These are phyloP conservation scores for Tipula helvola DNA, from an alignment of 2,888 invertebrate species.

Conservation along the genomic window DNA sequence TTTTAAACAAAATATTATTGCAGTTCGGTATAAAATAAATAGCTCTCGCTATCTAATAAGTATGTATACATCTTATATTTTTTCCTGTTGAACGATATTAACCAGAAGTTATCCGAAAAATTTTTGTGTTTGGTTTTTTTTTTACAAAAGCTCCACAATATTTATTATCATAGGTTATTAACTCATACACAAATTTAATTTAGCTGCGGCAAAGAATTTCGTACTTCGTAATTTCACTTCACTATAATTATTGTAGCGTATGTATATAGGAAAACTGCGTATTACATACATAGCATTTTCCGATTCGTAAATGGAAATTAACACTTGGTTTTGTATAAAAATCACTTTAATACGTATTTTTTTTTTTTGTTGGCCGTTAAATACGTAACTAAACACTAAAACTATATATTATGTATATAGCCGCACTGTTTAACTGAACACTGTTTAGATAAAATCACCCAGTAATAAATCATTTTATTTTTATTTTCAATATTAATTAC, in stretches of 20 bases:
- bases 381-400: background rate
- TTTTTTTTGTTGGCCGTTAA: background rate
- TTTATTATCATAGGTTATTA: background rate
- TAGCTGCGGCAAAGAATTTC: background rate
- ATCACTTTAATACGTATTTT: background rate
- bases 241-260: background rate
- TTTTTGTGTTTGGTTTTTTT: background rate
- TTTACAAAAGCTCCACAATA: background rate
- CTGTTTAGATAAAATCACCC: background rate
- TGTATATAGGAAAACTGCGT: background rate
- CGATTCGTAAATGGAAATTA: background rate
- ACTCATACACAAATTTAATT: background rate
- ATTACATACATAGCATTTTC: background rate
- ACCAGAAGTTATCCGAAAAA: background rate
- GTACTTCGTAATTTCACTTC: background rate
- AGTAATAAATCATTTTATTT: background rate
- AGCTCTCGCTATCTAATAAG: background rate
- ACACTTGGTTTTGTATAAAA: background rate
- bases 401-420: background rate
- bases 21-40: background rate
- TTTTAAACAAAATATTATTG: background rate
- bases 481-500: background rate
- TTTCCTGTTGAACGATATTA: conserved; percentile 1
- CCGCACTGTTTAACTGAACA: background rate
- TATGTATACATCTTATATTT: background rate